Conservation (phyloP, 2,888 invertebrate species). For the Sarcophaga caerulescens region DNA sequence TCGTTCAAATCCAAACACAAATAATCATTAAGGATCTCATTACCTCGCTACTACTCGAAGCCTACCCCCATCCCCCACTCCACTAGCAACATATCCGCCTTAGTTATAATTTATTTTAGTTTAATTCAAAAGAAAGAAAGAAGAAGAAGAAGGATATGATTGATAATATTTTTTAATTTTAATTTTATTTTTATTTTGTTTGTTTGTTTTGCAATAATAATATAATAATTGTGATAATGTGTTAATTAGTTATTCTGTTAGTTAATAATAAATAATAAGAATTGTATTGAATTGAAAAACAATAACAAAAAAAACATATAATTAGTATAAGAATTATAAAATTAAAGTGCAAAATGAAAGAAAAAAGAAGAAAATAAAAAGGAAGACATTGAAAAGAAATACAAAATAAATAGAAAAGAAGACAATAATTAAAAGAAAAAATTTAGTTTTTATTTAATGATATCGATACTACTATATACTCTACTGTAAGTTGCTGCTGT, state of each 20-base stretch:
- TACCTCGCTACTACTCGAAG: slow-evolving; percentile 30
- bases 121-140: slow-evolving; percentile 34
- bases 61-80: neutral
- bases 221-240: slow-evolving; percentile 64
- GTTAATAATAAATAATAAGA: slow-evolving; percentile 21
- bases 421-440: slow-evolving; percentile 39
- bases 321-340: neutral
- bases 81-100: neutral
- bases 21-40: slow-evolving; percentile 62
- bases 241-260: slow-evolving; percentile 61
- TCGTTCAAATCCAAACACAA: slow-evolving; percentile 11
- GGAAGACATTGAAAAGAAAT: slow-evolving; percentile 19
- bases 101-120: slow-evolving; percentile 38
- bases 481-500: too few species aligned
- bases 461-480: neutral
- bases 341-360: slow-evolving; percentile 48
- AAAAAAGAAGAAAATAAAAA: slow-evolving; percentile 8
- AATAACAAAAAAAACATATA: slow-evolving; percentile 4
- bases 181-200: slow-evolving; percentile 31
- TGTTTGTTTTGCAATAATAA: slow-evolving; percentile 66
- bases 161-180: too few species aligned
- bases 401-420: slow-evolving; percentile 23
- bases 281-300: slow-evolving; percentile 7
- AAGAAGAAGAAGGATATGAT: too few species aligned
- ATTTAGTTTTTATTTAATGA: slow-evolving; percentile 22